phyloP scores from a whole-genome alignment of 2,113 vertebrate genomes.

The Sula dactylatra region DNA sequence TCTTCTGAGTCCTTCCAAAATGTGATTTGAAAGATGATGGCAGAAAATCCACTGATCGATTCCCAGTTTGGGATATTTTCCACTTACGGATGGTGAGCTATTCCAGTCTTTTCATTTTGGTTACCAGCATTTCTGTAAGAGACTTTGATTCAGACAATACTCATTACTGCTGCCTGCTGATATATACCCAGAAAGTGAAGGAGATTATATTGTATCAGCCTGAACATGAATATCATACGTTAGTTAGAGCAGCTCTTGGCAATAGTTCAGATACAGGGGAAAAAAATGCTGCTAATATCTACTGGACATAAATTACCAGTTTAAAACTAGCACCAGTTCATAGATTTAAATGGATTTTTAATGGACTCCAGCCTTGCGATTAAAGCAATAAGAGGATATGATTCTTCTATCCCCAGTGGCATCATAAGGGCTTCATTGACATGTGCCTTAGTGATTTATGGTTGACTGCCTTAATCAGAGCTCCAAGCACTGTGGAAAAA shows the following conservation, averaged over 20 bases:
- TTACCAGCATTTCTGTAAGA: neutral
- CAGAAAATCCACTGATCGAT: neutral
- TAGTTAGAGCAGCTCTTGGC: constrained; percentile 32
- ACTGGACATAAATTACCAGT: constrained; percentile 64
- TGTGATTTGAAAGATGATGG: neutral
- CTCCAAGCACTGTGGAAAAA: constrained; percentile 28
- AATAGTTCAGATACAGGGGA: neutral
- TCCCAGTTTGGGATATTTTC: neutral
- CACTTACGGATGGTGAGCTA: neutral
- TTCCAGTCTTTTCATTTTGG: neutral
- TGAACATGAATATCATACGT: neutral
- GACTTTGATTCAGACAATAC: constrained; percentile 18
- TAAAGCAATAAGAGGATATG: constrained; percentile 49
- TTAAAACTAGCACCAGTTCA: constrained; percentile 56
- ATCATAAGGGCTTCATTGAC: constrained; percentile 24
- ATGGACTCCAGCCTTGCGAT: constrained; percentile 49
- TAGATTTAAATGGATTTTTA: constrained; percentile 65
- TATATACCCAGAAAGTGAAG: neutral
- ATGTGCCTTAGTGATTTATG: constrained; percentile 54
- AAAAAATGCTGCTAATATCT: constrained; percentile 15
- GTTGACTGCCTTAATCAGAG: constrained; percentile 45
- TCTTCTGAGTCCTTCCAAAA: neutral
- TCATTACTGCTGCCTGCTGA: constrained; percentile 51
- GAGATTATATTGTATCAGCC: neutral
- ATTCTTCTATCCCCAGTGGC: constrained; percentile 45